phyloP scores from a whole-genome alignment of 2,113 vertebrate genomes.

The Vulpes ferrilata region DNA sequence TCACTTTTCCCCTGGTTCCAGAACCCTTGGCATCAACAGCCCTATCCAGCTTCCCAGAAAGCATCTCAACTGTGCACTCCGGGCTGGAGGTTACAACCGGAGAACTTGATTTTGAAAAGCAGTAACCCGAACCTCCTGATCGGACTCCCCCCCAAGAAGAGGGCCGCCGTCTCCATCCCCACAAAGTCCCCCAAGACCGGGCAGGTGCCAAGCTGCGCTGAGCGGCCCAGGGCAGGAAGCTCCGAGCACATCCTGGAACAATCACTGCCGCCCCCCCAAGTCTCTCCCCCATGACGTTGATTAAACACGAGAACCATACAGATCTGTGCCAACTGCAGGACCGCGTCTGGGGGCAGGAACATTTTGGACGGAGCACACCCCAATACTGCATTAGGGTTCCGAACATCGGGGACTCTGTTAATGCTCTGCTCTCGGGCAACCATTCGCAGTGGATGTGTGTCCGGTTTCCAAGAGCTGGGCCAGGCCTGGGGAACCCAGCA shows the following conservation, averaged over 20 bases:
- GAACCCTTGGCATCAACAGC: not conserved
- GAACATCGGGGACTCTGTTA: constrained; percentile 71
- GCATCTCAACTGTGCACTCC: not conserved
- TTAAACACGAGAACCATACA: constrained; percentile 38
- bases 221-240: not conserved
- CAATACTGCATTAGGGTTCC: constrained; percentile 69
- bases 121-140: not conserved
- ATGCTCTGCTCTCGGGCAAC: constrained; percentile 28
- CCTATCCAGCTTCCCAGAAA: not conserved
- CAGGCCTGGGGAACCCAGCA: constrained; percentile 55
- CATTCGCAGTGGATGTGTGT: not conserved
- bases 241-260: not conserved
- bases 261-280: not conserved
- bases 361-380: not conserved
- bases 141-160: not conserved
- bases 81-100: not conserved
- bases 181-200: not conserved
- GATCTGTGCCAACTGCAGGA: constrained; percentile 64
- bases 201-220: not conserved
- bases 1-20: not conserved
- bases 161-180: not conserved
- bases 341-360: constrained; percentile 63
- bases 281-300: constrained; percentile 48
- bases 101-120: not conserved
- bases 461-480: constrained; percentile 30